Conservation (phyloP, 2,113 vertebrate species). For the Physeter macrocephalus region DNA sequence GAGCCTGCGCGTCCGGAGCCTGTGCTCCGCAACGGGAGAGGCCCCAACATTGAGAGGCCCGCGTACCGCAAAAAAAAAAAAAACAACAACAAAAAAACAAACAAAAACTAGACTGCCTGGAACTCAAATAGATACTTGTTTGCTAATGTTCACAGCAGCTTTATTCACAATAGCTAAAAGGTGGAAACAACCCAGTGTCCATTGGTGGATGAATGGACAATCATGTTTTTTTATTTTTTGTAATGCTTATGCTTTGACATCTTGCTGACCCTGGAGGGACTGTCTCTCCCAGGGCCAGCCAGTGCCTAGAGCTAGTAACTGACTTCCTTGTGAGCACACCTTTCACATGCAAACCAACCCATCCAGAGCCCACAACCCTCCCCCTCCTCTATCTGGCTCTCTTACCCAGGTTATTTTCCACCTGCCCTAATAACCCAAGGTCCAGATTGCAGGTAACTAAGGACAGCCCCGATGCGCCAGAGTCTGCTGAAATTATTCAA, state of each 20-base stretch:
- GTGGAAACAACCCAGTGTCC: background rate
- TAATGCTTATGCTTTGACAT: background rate
- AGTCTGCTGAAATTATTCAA: background rate
- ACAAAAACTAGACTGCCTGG: background rate
- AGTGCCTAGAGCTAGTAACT: background rate
- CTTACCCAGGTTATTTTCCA: fast-evolving
- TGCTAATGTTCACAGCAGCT: fast-evolving
- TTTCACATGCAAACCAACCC: background rate
- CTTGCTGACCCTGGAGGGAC: background rate
- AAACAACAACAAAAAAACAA: no score
- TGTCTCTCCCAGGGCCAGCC: background rate
- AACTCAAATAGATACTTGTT: fast-evolving
- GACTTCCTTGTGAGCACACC: background rate
- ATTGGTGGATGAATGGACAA: fast-evolving
- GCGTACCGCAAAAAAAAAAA: no score
- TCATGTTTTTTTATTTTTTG: background rate
- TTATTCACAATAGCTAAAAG: background rate
- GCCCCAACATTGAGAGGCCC: no score
- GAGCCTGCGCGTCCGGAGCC: no score
- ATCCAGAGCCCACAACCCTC: fast-evolving
- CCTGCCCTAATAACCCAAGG: background rate
- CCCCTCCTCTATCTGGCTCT: no score
- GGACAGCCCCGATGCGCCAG: no score
- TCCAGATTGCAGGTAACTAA: background rate
- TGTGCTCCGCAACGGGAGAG: no score